A percentile compares a stretch with the other conserved stretches of the same genome.
These are phyloP conservation scores for Idris sp. DNA, from an alignment of 1,140 invertebrate species.

Conservation along the genomic window DNA sequence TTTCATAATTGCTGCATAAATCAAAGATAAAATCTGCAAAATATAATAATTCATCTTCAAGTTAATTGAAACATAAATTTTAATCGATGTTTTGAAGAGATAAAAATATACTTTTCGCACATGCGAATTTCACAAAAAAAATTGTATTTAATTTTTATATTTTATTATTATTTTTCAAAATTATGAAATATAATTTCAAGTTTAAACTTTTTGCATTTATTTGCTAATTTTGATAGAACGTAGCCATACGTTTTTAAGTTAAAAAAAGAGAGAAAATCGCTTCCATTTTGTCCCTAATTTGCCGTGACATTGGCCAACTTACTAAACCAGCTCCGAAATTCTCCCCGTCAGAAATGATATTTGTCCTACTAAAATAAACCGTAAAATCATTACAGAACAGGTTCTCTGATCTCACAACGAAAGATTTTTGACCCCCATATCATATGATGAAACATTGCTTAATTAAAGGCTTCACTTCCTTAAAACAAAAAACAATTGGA, in stretches of 20 bases:
- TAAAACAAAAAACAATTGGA: slow-evolving; percentile 30
- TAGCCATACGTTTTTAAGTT: slow-evolving; percentile 7
- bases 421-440: slow-evolving; percentile 47
- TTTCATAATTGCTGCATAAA: background rate
- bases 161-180: too few species aligned
- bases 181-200: too few species aligned
- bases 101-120: too few species aligned
- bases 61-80: too few species aligned
- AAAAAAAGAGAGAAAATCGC: slow-evolving; percentile 57
- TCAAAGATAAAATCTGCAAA: too few species aligned
- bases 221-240: background rate
- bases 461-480: slow-evolving; percentile 39
- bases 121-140: too few species aligned
- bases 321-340: slow-evolving; percentile 61
- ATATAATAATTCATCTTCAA: too few species aligned
- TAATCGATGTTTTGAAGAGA: too few species aligned
- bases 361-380: slow-evolving; percentile 62
- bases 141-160: too few species aligned
- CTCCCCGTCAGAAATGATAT: slow-evolving; percentile 41
- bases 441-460: slow-evolving; percentile 37
- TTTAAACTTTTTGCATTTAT: too few species aligned
- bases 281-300: slow-evolving; percentile 57
- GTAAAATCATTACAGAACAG: slow-evolving; percentile 61
- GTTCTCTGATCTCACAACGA: slow-evolving; percentile 50
- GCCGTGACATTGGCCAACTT: slow-evolving; percentile 59